Percentiles rank a stretch among this genome's conserved stretches.
These are phyloP conservation scores for Pseudochaenichthys georgianus DNA, from an alignment of 2,797 vertebrate genomes.

Conservation along the genomic window DNA sequence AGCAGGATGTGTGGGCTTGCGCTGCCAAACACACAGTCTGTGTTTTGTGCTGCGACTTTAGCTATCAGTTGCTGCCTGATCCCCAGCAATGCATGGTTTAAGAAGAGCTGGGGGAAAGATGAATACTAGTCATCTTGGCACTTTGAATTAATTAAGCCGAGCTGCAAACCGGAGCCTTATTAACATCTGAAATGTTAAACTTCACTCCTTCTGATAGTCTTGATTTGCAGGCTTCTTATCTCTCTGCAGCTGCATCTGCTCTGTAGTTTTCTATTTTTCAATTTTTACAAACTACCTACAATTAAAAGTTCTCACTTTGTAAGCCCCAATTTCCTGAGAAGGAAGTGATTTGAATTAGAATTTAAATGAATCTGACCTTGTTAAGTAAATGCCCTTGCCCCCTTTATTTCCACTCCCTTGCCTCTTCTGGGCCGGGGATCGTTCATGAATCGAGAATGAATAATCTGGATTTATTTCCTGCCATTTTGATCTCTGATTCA, in stretches of 20 bases:
- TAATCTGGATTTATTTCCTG: slow-evolving; percentile 68
- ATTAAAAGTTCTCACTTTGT: slow-evolving; percentile 70
- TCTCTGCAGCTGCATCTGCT: slow-evolving; percentile 59
- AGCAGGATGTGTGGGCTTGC: slow-evolving; percentile 64
- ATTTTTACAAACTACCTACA: slow-evolving; percentile 63
- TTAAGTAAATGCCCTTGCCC: slow-evolving; percentile 51
- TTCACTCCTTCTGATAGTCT: slow-evolving; percentile 43
- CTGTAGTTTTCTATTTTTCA: slow-evolving; percentile 43
- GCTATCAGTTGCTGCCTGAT: slow-evolving; percentile 44
- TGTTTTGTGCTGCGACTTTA: slow-evolving; percentile 47
- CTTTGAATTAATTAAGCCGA: slow-evolving; percentile 66
- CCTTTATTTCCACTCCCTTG: slow-evolving; percentile 26
- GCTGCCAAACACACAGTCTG: slow-evolving; percentile 56
- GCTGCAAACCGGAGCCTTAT: slow-evolving; percentile 65
- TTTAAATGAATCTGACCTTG: slow-evolving; percentile 73
- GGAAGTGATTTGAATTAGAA: slow-evolving; percentile 70
- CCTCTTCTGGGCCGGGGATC: slow-evolving; percentile 46
- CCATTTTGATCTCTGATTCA: slow-evolving; percentile 60
- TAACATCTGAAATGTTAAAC: slow-evolving; percentile 75
- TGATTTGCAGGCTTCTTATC: slow-evolving; percentile 44
- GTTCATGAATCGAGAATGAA: slow-evolving; percentile 68
- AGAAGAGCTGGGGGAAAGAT: slow-evolving; percentile 40
- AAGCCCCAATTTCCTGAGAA: slow-evolving; percentile 69
- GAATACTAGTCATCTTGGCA: slow-evolving; percentile 56
- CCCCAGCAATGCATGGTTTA: slow-evolving; percentile 39